Percentiles rank a stretch among this genome's conserved stretches.
phyloP scores from a whole-genome alignment of 2,113 vertebrate genomes.

The Dipodomys ordii region DNA sequence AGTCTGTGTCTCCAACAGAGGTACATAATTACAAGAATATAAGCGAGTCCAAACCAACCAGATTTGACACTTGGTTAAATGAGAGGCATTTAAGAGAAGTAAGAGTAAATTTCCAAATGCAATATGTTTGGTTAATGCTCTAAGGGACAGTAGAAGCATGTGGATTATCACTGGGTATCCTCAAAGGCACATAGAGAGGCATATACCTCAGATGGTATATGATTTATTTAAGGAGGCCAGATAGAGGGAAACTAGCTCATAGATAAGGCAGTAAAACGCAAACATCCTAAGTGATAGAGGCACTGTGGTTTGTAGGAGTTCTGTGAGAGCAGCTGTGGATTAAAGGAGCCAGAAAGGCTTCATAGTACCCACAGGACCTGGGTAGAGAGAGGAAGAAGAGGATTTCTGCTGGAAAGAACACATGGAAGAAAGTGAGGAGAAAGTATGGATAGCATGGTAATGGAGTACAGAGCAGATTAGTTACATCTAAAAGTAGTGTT shows the following conservation, averaged over 20 bases:
- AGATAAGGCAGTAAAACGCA: background rate
- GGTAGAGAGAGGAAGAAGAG: background rate
- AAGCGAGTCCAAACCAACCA: background rate
- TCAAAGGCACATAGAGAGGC: background rate
- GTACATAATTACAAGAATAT: background rate
- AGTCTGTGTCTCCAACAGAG: background rate
- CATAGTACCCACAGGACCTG: background rate
- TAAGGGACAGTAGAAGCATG: no score
- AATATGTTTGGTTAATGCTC: background rate
- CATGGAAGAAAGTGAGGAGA: background rate
- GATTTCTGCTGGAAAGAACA: background rate
- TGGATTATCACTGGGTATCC: background rate
- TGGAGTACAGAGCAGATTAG: no score
- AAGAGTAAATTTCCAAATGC: background rate
- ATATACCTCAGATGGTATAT: background rate
- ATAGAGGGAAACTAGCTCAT: background rate
- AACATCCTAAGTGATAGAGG: background rate
- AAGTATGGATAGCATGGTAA: background rate
- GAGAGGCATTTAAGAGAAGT: background rate
- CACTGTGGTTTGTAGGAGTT: background rate
- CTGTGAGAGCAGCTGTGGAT: background rate
- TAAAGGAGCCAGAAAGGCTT: background rate
- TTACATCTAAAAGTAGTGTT: background rate
- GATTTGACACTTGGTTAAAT: background rate
- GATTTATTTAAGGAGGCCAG: background rate